Percentiles rank a stretch among this genome's conserved stretches.
phyloP scores from a whole-genome alignment of 2,888 invertebrate genomes.

The Octodonta nipae region DNA sequence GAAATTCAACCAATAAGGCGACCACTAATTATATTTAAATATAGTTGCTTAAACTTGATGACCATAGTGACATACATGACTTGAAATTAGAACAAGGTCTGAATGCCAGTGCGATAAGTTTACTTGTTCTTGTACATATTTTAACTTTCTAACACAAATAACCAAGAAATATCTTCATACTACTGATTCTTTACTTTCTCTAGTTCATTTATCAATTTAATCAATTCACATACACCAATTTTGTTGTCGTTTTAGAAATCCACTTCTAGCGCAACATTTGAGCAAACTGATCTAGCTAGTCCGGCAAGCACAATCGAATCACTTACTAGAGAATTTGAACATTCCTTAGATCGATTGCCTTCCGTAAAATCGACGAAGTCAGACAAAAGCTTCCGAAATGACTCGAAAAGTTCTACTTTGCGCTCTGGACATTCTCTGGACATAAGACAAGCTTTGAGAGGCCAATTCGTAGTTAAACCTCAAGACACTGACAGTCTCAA shows the following conservation, averaged over 20 bases:
- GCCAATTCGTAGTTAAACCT: slow-evolving; percentile 48
- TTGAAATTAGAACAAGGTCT: too few species aligned
- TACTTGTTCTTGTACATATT: too few species aligned
- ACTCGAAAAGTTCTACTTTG: slow-evolving; percentile 21
- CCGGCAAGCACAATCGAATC: slow-evolving; percentile 70
- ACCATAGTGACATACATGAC: too few species aligned
- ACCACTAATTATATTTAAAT: too few species aligned
- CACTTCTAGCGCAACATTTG: slow-evolving; percentile 21
- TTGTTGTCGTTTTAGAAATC: slow-evolving; percentile 20
- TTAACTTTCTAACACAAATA: too few species aligned
- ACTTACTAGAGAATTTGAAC: slow-evolving; percentile 68
- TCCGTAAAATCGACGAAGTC: slow-evolving; percentile 14
- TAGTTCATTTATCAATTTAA: too few species aligned
- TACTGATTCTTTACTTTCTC: too few species aligned
- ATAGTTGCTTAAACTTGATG: too few species aligned
- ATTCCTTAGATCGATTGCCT: slow-evolving; percentile 49
- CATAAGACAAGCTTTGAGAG: slow-evolving; percentile 34
- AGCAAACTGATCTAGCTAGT: slow-evolving; percentile 46
- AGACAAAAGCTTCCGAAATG: slow-evolving; percentile 9
- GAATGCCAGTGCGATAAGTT: too few species aligned
- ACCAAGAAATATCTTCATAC: too few species aligned
- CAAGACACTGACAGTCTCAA: slow-evolving; percentile 54
- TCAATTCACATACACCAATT: background rate
- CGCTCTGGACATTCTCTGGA: slow-evolving; percentile 29
- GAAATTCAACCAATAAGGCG: too few species aligned